Conservation (phyloP, 2,113 vertebrate species). For the Theristicus caerulescens region DNA sequence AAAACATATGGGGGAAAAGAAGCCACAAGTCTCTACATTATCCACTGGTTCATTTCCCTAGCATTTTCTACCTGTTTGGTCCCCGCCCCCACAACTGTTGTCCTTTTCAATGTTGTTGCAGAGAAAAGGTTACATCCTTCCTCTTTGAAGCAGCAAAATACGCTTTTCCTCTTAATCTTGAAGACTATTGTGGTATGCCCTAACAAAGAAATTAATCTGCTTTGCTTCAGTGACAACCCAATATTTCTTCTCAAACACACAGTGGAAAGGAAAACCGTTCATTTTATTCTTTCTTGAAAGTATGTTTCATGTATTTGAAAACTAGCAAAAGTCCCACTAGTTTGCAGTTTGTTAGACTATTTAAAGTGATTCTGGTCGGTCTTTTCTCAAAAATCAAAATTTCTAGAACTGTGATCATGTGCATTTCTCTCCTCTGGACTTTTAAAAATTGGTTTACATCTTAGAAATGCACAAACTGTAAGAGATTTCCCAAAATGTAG, state of each 20-base stretch:
- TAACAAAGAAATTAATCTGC: not conserved
- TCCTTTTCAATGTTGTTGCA: not conserved
- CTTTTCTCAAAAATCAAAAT: not conserved
- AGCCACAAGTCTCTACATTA: not conserved
- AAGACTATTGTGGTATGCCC: not conserved
- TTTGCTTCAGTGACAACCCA: not conserved
- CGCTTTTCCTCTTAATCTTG: not conserved
- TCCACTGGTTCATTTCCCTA: not conserved
- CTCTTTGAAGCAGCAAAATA: not conserved
- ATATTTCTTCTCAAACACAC: not conserved
- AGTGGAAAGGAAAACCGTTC: not conserved
- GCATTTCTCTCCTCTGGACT: not conserved
- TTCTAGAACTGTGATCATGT: not conserved
- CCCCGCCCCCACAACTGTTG: rapidly evolving
- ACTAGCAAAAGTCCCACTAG: not conserved
- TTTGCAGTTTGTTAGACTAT: not conserved
- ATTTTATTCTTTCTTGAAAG: not conserved
- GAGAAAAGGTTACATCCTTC: not conserved
- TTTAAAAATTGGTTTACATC: not conserved
- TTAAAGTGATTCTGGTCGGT: not conserved
- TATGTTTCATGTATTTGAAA: not conserved
- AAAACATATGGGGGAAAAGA: not conserved
- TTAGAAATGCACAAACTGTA: not conserved
- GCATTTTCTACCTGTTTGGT: not conserved
- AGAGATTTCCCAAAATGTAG: not conserved